Conservation (phyloP, 2,113 vertebrate genomes). For the Elephas maximus region DNA sequence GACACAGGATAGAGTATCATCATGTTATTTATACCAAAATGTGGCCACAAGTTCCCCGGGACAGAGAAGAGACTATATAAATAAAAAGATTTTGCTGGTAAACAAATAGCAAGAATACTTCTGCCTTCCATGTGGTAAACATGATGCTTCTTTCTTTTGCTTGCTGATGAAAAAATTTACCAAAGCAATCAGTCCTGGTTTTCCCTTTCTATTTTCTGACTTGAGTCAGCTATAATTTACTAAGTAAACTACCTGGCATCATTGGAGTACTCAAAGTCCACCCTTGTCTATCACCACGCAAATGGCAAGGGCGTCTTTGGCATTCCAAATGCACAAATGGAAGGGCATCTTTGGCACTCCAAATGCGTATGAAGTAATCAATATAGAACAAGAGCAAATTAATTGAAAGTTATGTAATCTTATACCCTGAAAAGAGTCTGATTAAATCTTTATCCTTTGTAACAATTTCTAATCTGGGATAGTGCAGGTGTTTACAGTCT, state of each 20-base stretch:
- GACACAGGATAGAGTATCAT: constrained; percentile 73
- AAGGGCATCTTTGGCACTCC: constrained; percentile 80
- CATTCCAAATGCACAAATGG: constrained; percentile 75
- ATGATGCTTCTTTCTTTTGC: background rate
- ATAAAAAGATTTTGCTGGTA: constrained; percentile 79
- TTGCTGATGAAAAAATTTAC: constrained; percentile 66
- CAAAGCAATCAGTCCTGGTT: constrained; percentile 76
- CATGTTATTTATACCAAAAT: constrained; percentile 77
- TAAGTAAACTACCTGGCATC: constrained; percentile 86
- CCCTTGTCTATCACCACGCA: constrained; percentile 79
- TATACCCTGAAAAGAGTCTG: constrained; percentile 71
- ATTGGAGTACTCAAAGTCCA: constrained; percentile 77
- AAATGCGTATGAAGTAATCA: constrained; percentile 84
- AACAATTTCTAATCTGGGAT: constrained; percentile 69
- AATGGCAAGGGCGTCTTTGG: constrained; percentile 81
- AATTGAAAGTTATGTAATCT: constrained; percentile 75
- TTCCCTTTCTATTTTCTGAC: constrained; percentile 78
- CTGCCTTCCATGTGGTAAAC: constrained; percentile 22
- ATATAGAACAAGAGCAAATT: constrained; percentile 84
- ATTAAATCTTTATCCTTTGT: constrained; percentile 71
- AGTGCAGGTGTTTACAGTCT: constrained; percentile 81
- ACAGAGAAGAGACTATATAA: constrained; percentile 82
- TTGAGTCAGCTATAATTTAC: constrained; percentile 86
- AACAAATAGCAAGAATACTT: constrained; percentile 70
- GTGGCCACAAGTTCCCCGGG: constrained; percentile 75